Evolutionary conservation across 1,140 invertebrate genomes (phyloP).

Genomic region (Drosophila takahashii): DNA sequence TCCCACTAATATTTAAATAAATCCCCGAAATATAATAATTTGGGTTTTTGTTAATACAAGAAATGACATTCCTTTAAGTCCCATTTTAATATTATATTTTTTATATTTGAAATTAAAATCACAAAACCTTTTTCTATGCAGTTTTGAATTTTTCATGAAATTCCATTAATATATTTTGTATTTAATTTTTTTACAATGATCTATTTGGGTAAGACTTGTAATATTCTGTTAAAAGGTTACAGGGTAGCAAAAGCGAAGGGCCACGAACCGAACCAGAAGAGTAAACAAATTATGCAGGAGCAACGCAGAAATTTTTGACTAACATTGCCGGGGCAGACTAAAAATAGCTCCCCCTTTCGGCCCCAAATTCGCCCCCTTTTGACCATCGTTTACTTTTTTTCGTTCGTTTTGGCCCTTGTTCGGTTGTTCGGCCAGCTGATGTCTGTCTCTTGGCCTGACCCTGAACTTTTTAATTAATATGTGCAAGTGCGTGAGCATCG

Average conservation of each 20-base stretch:
- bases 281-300: slow-evolving; percentile 37
- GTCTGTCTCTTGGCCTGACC: slow-evolving; percentile 49
- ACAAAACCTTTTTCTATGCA: too few relatives aligned
- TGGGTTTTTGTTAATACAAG: too few relatives aligned
- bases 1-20: too few relatives aligned
- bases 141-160: too few relatives aligned
- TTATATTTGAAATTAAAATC: too few relatives aligned
- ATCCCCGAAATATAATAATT: too few relatives aligned
- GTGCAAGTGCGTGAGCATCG: slow-evolving; percentile 54
- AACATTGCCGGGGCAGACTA: background rate
- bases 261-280: background rate
- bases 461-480: slow-evolving; percentile 60
- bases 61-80: too few relatives aligned
- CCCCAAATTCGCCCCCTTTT: background rate
- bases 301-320: slow-evolving; percentile 8
- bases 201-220: too few relatives aligned
- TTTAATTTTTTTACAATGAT: too few relatives aligned
- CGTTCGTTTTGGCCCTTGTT: too few relatives aligned
- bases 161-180: too few relatives aligned
- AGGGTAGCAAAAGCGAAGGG: background rate
- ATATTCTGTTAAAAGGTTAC: slow-evolving; percentile 1
- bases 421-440: slow-evolving; percentile 39
- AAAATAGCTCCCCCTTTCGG: slow-evolving; percentile 9
- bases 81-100: too few relatives aligned
- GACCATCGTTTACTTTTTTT: background rate